Evolutionary conservation across 2,888 invertebrate species (phyloP).

Genomic region (Agrochola litura): DNA sequence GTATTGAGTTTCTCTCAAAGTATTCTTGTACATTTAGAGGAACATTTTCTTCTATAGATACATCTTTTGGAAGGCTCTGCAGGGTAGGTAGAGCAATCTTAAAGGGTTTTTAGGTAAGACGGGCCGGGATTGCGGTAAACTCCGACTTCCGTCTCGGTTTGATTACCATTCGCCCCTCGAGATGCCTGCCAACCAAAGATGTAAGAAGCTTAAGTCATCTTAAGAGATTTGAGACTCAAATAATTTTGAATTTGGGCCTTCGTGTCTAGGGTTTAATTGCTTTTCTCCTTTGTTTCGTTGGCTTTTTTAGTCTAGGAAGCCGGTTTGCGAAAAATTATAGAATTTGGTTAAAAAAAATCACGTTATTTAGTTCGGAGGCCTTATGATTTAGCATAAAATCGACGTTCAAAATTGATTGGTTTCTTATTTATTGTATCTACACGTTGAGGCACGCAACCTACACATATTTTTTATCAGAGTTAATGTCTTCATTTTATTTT

Average conservation of each 20-base stretch:
- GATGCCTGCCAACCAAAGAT: conserved; percentile 77
- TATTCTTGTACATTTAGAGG: conserved; percentile 1
- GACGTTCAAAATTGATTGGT: conserved; percentile 38
- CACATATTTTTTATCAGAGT: not conserved
- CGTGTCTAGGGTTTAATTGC: conserved; percentile 60
- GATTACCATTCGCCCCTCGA: conserved; percentile 85
- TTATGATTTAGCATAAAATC: conserved; percentile 37
- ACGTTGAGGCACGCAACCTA: not conserved
- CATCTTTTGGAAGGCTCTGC: conserved; percentile 41
- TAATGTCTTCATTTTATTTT: conserved; percentile 23
- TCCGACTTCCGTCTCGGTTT: conserved; percentile 79
- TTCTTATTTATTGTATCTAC: conserved; percentile 31
- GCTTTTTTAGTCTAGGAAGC: conserved; percentile 16
- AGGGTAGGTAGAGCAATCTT: conserved; percentile 74
- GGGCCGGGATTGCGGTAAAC: conserved; percentile 81
- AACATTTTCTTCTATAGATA: conserved; percentile 16
- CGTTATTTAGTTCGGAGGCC: conserved; percentile 18
- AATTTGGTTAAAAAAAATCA: conserved; percentile 5
- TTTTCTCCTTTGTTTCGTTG: conserved; percentile 45
- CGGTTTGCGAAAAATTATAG: conserved; percentile 8
- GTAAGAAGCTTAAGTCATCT: conserved; percentile 71
- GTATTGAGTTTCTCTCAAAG: conserved; percentile 7
- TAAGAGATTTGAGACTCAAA: conserved; percentile 65
- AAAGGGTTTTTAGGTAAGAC: conserved; percentile 85
- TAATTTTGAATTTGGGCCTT: conserved; percentile 63